Evolutionary conservation across 2,888 invertebrate genomes (phyloP).

Genomic region (Mythimna pallens): DNA sequence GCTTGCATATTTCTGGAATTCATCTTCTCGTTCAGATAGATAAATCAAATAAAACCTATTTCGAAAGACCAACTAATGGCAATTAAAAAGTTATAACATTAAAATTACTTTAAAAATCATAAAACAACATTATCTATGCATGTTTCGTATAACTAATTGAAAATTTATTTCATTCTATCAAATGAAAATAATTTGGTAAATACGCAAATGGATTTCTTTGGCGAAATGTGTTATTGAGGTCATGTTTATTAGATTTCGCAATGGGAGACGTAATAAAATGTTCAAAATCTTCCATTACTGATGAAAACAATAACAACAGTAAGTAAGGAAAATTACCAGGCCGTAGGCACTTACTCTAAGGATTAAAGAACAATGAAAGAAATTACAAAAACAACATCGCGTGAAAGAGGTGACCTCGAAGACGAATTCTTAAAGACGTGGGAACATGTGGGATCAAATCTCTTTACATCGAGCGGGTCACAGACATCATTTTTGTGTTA

Average conservation of each 20-base stretch:
- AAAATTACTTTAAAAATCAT: neutral
- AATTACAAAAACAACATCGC: neutral
- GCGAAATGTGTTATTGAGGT: constrained; percentile 32
- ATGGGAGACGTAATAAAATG: constrained; percentile 40
- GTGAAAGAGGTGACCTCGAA: constrained; percentile 2
- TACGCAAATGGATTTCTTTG: constrained; percentile 36
- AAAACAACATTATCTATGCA: constrained; percentile 17
- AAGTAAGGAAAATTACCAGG: constrained; percentile 27
- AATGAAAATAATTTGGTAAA: constrained; percentile 17
- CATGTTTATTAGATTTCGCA: constrained; percentile 44
- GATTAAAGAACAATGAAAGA: constrained; percentile 28
- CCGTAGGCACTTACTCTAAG: neutral
- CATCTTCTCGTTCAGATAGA: neutral
- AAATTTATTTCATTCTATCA: constrained; percentile 25
- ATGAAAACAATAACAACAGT: constrained; percentile 21
- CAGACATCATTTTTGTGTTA: too few relatives aligned
- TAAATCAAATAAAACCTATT: neutral
- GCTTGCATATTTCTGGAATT: neutral
- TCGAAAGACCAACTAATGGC: neutral
- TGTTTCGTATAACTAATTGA: constrained; percentile 22
- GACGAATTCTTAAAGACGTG: neutral
- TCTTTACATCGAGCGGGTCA: neutral
- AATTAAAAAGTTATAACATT: neutral
- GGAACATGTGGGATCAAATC: neutral
- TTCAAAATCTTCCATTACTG: constrained; percentile 32